A percentile compares a stretch with the other conserved stretches of the same genome.
These are phyloP conservation scores for Natrix natrix DNA, from an alignment of 2,797 vertebrate genomes.

Conservation along the genomic window DNA sequence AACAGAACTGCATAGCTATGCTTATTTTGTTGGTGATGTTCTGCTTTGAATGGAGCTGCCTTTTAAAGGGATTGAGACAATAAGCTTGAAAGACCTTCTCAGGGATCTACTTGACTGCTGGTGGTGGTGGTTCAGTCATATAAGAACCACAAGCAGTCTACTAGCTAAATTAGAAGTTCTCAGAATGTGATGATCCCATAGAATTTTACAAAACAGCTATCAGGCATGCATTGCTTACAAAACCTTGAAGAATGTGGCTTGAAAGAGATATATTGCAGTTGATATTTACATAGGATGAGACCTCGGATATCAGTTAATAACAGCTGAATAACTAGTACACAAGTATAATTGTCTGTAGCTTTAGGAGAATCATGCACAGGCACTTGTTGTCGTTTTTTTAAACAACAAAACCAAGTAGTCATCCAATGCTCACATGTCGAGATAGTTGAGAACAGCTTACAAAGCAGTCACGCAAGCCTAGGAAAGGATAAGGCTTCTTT, in stretches of 20 bases:
- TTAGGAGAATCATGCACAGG: neutral
- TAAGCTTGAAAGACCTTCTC: neutral
- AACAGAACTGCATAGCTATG: neutral
- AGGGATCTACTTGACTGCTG: neutral
- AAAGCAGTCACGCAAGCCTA: neutral
- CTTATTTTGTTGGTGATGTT: neutral
- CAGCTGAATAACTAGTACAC: neutral
- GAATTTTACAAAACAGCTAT: neutral
- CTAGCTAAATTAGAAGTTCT: neutral
- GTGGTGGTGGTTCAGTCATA: neutral
- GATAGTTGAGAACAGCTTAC: neutral
- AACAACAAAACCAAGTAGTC: neutral
- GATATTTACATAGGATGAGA: neutral
- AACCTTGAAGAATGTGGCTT: neutral
- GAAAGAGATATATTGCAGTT: neutral
- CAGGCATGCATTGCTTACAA: neutral
- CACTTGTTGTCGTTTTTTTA: neutral
- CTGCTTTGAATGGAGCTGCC: neutral
- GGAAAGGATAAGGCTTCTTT: neutral
- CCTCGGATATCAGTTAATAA: constrained; percentile 6
- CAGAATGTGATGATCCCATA: neutral
- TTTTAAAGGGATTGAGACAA: neutral
- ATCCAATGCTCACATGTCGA: neutral
- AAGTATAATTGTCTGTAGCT: neutral
- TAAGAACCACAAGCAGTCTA: neutral